These are phyloP conservation scores for Latrodectus elegans DNA, from an alignment of 2,888 invertebrate genomes.

Conservation along the genomic window DNA sequence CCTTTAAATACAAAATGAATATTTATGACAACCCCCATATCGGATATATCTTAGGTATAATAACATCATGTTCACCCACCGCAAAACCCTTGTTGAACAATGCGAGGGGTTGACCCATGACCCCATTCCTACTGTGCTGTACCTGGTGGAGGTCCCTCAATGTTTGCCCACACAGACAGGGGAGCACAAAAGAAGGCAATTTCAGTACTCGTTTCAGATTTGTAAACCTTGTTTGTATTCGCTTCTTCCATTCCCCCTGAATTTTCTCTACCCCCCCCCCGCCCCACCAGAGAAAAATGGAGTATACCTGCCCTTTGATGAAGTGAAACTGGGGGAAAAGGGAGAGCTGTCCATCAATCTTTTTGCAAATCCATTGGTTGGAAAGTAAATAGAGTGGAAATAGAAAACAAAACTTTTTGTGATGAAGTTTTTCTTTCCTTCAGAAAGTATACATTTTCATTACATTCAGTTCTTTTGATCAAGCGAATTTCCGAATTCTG, in stretches of 20 bases:
- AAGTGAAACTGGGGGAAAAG: background rate
- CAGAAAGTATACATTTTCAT: too few relatives aligned
- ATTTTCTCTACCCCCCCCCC: background rate
- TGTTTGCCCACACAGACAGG: slow-evolving; percentile 40
- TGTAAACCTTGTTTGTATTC: slow-evolving; percentile 18
- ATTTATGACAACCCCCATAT: too few relatives aligned
- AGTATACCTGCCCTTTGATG: background rate
- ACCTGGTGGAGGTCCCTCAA: slow-evolving; percentile 14
- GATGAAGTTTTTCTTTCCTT: too few relatives aligned
- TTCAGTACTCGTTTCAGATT: background rate
- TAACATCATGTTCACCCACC: background rate
- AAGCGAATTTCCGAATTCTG: too few relatives aligned
- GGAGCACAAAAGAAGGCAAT: slow-evolving; percentile 17
- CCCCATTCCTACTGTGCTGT: slow-evolving; percentile 11
- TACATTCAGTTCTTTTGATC: too few relatives aligned
- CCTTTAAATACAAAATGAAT: too few relatives aligned
- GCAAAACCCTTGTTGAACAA: background rate
- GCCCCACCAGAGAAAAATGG: background rate
- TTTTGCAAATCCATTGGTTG: too few relatives aligned
- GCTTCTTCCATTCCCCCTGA: background rate
- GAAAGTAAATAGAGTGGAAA: too few relatives aligned
- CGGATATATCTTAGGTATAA: background rate
- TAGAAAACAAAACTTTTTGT: too few relatives aligned
- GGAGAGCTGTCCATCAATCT: background rate
- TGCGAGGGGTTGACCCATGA: slow-evolving; percentile 9